Evolutionary conservation across 2,888 invertebrate species (phyloP).

Genomic region (Ophioninae sp.): DNA sequence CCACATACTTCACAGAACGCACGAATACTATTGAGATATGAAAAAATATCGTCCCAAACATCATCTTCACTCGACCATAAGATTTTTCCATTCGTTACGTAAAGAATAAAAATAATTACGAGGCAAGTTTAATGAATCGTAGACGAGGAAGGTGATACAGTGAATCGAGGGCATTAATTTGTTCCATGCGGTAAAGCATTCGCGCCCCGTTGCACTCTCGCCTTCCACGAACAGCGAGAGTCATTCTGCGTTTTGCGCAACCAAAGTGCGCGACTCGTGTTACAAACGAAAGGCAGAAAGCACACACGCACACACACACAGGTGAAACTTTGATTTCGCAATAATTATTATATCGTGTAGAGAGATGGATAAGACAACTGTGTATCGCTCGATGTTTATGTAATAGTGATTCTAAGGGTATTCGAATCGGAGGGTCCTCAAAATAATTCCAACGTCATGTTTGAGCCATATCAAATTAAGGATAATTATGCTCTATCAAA

Average conservation of each 20-base stretch:
- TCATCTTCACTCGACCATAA: neutral
- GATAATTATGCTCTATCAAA: too few species aligned
- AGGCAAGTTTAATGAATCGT: conserved; percentile 18
- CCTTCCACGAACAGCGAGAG: conserved; percentile 48
- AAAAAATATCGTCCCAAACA: too few species aligned
- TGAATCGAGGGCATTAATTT: conserved; percentile 47
- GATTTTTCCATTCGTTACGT: neutral
- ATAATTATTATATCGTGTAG: conserved; percentile 31
- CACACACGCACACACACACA: too few species aligned
- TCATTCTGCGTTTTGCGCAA: conserved; percentile 68
- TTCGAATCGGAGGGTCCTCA: too few species aligned
- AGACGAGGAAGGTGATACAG: conserved; percentile 42
- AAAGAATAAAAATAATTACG: conserved; percentile 3
- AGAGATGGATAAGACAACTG: conserved; percentile 4
- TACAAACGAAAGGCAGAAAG: conserved; percentile 67
- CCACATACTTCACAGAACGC: too few species aligned
- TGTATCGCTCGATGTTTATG: neutral
- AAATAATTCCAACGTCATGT: too few species aligned
- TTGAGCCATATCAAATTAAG: too few species aligned
- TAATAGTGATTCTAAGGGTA: too few species aligned
- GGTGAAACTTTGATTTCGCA: conserved; percentile 67
- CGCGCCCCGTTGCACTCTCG: conserved; percentile 53
- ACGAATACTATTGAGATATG: too few species aligned
- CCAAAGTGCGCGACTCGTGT: conserved; percentile 73
- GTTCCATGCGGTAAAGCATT: conserved; percentile 70